A percentile compares a stretch with the other conserved stretches of the same genome.
phyloP scores from a whole-genome alignment of 1,140 invertebrate species.

The Eupeodes corollae region DNA sequence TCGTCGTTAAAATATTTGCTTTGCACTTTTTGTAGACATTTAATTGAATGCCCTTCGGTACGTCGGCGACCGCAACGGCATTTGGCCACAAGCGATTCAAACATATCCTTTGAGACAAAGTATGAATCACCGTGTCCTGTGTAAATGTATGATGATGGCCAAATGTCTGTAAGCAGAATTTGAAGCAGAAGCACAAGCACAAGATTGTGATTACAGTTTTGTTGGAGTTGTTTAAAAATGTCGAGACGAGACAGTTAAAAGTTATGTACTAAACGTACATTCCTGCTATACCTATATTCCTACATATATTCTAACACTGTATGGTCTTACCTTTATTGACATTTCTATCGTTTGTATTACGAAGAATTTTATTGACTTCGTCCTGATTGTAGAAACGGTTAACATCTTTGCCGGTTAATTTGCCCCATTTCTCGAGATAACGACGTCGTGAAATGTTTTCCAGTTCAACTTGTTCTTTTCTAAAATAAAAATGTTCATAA shows the following conservation, averaged over 20 bases:
- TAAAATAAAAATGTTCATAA: constrained; percentile 5
- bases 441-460: constrained; percentile 23
- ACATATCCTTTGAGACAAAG: constrained; percentile 29
- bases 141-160: constrained; percentile 21
- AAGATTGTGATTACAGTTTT: too few relatives aligned
- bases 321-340: constrained; percentile 15
- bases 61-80: constrained; percentile 28
- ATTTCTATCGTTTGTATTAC: neutral
- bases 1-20: constrained; percentile 6
- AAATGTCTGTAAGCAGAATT: constrained; percentile 9
- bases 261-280: neutral
- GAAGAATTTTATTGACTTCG: constrained; percentile 19
- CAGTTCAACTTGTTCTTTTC: constrained; percentile 25
- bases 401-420: constrained; percentile 13
- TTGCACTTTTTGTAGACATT: constrained; percentile 26
- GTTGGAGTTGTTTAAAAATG: too few relatives aligned
- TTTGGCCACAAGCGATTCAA: constrained; percentile 14
- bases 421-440: constrained; percentile 22
- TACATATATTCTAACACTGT: neutral
- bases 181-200: neutral
- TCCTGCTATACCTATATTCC: too few relatives aligned
- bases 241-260: neutral
- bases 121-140: constrained; percentile 18
- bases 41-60: constrained; percentile 18
- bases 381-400: constrained; percentile 27